Evolutionary conservation across 2,113 vertebrate genomes (phyloP).

Genomic region (Callospermophilus lateralis): DNA sequence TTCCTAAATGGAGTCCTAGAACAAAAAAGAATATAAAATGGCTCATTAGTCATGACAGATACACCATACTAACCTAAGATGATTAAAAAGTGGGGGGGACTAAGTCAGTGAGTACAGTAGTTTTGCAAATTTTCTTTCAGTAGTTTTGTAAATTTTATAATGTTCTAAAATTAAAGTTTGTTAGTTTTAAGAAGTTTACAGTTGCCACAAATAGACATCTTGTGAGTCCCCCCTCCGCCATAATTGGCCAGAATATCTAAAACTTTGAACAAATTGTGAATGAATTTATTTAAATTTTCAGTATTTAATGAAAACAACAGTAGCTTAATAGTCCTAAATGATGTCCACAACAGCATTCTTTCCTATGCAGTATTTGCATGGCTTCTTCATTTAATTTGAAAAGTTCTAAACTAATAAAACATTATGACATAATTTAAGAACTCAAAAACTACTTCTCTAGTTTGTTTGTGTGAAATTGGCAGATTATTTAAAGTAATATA

Average conservation of each 20-base stretch:
- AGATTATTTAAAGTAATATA: slow-evolving; percentile 40
- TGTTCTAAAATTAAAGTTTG: neutral
- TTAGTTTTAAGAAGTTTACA: slow-evolving; percentile 7
- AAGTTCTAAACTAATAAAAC: slow-evolving; percentile 47
- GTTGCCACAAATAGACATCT: neutral
- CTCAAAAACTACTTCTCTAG: neutral
- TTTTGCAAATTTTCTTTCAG: no score
- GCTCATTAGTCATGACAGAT: neutral
- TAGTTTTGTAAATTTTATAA: neutral
- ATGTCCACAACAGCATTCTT: neutral
- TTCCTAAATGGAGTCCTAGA: neutral
- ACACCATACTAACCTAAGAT: neutral
- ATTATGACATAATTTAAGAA: neutral
- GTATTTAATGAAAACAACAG: neutral
- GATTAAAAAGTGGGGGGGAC: neutral
- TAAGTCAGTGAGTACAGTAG: neutral
- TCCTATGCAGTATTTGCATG: neutral
- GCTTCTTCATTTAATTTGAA: slow-evolving; percentile 57
- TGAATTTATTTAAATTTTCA: slow-evolving; percentile 18
- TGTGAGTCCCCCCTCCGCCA: neutral
- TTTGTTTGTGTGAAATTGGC: slow-evolving; percentile 32
- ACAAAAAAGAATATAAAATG: neutral
- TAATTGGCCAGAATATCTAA: slow-evolving; percentile 34
- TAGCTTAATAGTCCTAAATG: neutral
- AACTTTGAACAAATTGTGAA: slow-evolving; percentile 30